A percentile compares a stretch with the other conserved stretches of the same genome.
These are phyloP conservation scores for Alethe diademata DNA, from an alignment of 2,113 vertebrate species.

Conservation along the genomic window DNA sequence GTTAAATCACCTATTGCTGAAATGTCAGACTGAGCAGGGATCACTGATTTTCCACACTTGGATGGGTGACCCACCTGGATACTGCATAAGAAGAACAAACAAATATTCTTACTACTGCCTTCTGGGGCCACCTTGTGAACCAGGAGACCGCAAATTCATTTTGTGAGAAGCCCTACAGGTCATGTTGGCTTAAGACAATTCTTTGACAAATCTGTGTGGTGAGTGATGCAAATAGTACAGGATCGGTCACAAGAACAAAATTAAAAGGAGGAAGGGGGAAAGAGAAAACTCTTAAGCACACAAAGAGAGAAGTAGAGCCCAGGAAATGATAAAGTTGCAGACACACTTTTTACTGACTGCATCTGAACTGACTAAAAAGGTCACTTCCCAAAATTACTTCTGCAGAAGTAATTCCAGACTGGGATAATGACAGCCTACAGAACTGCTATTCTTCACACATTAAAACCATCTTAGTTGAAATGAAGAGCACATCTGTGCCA, in stretches of 20 bases:
- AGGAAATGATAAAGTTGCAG: background rate
- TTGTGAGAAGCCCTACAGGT: background rate
- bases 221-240: background rate
- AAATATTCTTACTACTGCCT: background rate
- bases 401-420: too few species aligned
- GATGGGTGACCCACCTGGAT: background rate
- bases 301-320: background rate
- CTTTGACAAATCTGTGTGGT: background rate
- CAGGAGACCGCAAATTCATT: background rate
- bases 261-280: background rate
- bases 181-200: background rate
- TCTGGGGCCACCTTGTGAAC: background rate
- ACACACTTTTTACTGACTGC: background rate
- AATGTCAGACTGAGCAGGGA: background rate
- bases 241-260: background rate
- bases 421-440: background rate
- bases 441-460: background rate
- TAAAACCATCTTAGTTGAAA: background rate
- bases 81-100: background rate
- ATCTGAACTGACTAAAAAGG: background rate
- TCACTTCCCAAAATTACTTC: background rate
- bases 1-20: background rate
- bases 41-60: background rate
- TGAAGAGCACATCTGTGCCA: background rate
- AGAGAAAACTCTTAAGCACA: background rate